These are phyloP conservation scores for Drosophila phalerata DNA, from an alignment of 2,888 invertebrate species.

Conservation along the genomic window DNA sequence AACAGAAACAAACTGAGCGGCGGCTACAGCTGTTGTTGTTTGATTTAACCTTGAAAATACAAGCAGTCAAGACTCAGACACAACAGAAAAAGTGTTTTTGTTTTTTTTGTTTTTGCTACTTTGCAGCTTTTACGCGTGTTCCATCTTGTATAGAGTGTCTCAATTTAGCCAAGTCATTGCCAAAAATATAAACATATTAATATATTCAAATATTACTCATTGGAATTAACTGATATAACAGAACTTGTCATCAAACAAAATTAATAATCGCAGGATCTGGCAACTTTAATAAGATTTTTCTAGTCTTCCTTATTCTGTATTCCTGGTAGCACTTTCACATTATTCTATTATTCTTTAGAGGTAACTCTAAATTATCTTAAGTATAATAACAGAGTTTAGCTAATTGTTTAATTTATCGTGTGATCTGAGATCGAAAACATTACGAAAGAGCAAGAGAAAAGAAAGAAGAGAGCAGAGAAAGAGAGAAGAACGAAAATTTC, in stretches of 20 bases:
- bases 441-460: neutral
- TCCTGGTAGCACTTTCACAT: neutral
- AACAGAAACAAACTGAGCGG: slow-evolving; percentile 34
- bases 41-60: slow-evolving; percentile 62
- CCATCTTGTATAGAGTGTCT: slow-evolving; percentile 41
- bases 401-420: slow-evolving; percentile 4
- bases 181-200: slow-evolving; percentile 36
- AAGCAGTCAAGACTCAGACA: slow-evolving; percentile 16
- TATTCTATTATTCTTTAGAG: neutral
- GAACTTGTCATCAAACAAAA: too few species aligned
- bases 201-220: slow-evolving; percentile 30
- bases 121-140: slow-evolving; percentile 51
- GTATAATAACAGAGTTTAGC: neutral
- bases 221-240: neutral
- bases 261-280: too few species aligned
- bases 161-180: slow-evolving; percentile 44
- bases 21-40: slow-evolving; percentile 57
- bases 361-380: neutral
- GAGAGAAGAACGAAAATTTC: slow-evolving; percentile 14
- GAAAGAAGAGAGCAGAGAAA: neutral
- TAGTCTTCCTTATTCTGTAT: too few species aligned
- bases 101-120: slow-evolving; percentile 35
- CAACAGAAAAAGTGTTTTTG: slow-evolving; percentile 27
- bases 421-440: slow-evolving; percentile 3
- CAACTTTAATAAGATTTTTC: too few species aligned